Percentiles rank a stretch among this genome's conserved stretches.
Evolutionary conservation across 2,888 invertebrate genomes (phyloP).

Genomic region (Bugulina stolonifera): DNA sequence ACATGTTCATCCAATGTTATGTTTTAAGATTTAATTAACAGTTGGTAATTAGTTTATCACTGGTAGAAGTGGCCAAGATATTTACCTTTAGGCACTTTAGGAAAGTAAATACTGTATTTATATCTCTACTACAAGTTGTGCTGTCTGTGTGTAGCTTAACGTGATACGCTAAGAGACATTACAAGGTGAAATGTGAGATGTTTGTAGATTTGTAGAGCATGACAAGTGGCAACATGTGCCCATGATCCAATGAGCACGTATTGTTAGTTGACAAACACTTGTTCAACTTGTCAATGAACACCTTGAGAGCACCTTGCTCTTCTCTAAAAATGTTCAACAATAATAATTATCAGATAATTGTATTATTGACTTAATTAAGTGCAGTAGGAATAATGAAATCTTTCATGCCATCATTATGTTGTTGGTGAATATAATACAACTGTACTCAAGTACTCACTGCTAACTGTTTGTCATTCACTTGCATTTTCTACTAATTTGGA

Average conservation of each 20-base stretch:
- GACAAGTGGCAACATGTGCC: background rate
- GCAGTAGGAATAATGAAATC: background rate
- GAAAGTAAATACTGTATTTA: no score
- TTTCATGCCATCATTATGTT: background rate
- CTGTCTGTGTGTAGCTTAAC: background rate
- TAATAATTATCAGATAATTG: conserved; percentile 17
- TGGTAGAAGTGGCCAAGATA: no score
- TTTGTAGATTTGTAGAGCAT: background rate
- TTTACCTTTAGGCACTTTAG: no score
- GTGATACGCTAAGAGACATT: background rate
- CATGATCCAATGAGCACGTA: background rate
- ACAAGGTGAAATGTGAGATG: background rate
- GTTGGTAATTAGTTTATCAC: no score
- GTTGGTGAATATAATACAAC: background rate
- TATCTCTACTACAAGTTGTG: no score
- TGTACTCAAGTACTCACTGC: background rate
- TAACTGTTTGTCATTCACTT: background rate
- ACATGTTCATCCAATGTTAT: no score
- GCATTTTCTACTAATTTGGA: background rate
- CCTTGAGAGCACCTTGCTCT: background rate
- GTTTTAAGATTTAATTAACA: no score
- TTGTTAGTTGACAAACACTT: background rate
- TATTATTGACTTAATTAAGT: conserved; percentile 8
- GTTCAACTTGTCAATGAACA: background rate
- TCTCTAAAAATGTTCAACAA: background rate